Evolutionary conservation across 2,797 vertebrate genomes (phyloP).

Genomic region (Argentina silus): DNA sequence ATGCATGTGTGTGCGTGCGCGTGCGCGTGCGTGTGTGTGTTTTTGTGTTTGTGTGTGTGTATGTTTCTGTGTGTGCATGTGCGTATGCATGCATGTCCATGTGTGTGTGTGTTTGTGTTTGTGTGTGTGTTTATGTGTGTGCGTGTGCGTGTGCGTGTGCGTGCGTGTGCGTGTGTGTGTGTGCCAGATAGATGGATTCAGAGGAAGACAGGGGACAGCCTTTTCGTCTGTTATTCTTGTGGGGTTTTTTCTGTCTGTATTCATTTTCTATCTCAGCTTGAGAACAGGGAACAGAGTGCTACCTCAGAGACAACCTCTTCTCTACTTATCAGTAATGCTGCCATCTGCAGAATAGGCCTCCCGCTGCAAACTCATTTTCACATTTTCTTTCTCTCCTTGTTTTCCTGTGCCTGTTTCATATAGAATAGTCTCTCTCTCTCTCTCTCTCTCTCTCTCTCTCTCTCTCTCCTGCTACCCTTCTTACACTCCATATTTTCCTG

Average conservation of each 20-base stretch:
- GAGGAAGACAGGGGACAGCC: neutral
- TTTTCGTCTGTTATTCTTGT: slow-evolving; percentile 57
- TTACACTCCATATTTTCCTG: slow-evolving; percentile 36
- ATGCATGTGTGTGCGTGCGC: no score
- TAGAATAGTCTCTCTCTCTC: neutral
- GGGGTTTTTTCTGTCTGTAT: slow-evolving; percentile 48
- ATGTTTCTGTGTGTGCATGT: neutral
- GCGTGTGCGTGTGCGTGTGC: neutral
- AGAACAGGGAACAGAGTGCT: slow-evolving; percentile 53
- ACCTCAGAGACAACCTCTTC: slow-evolving; percentile 50
- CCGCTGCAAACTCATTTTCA: slow-evolving; percentile 40
- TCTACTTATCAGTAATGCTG: slow-evolving; percentile 46
- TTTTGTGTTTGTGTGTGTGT: no score
- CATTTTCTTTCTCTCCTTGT: slow-evolving; percentile 27
- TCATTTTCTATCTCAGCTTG: slow-evolving; percentile 64
- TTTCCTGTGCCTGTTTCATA: no score
- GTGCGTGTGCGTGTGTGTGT: neutral
- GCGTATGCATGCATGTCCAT: neutral
- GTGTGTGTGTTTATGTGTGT: neutral
- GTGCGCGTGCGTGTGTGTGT: no score
- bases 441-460: slow-evolving; percentile 49
- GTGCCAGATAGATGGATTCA: slow-evolving; percentile 1
- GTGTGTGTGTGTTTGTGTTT: neutral
- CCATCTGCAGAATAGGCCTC: slow-evolving; percentile 43
- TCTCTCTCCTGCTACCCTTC: slow-evolving; percentile 41